Evolutionary conservation across 2,797 vertebrate species (phyloP).

Genomic region (Macrochelys suwanniensis): DNA sequence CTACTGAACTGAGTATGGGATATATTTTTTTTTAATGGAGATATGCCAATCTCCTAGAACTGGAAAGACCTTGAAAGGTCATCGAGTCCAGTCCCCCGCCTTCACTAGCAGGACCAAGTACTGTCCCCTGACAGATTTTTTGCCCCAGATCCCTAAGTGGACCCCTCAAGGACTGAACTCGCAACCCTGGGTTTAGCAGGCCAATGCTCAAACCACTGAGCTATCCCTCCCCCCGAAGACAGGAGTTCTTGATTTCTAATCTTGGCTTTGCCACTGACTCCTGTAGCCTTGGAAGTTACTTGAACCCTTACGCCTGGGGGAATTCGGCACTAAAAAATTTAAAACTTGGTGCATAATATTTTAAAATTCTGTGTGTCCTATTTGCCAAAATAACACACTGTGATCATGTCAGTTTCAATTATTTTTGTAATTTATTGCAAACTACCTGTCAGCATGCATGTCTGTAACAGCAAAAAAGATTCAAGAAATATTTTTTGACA

Average conservation of each 20-base stretch:
- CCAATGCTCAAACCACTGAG: too few relatives aligned
- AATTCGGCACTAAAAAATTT: background rate
- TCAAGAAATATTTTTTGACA: background rate
- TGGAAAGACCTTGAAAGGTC: too few relatives aligned
- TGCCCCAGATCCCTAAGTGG: too few relatives aligned
- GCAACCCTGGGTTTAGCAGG: too few relatives aligned
- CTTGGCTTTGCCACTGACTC: conserved; percentile 1
- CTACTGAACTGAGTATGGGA: background rate
- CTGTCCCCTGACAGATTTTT: too few relatives aligned
- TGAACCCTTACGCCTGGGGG: background rate
- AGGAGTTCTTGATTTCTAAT: background rate
- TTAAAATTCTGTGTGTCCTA: background rate
- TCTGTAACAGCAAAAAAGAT: background rate
- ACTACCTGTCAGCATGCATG: background rate
- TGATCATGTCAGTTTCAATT: background rate
- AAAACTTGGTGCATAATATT: background rate
- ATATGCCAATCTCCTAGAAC: too few relatives aligned
- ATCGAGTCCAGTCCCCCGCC: too few relatives aligned
- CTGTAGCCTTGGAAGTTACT: conserved; percentile 74
- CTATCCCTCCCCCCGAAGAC: background rate
- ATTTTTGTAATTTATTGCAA: background rate
- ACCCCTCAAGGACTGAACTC: too few relatives aligned
- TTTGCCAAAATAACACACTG: background rate
- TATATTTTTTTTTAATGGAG: background rate
- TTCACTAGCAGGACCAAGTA: too few relatives aligned